Evolutionary conservation across 2,113 vertebrate genomes (phyloP), one percentile per base, ranked within the genome.

Genomic region (Nycticryphes semicollaris): DNA sequence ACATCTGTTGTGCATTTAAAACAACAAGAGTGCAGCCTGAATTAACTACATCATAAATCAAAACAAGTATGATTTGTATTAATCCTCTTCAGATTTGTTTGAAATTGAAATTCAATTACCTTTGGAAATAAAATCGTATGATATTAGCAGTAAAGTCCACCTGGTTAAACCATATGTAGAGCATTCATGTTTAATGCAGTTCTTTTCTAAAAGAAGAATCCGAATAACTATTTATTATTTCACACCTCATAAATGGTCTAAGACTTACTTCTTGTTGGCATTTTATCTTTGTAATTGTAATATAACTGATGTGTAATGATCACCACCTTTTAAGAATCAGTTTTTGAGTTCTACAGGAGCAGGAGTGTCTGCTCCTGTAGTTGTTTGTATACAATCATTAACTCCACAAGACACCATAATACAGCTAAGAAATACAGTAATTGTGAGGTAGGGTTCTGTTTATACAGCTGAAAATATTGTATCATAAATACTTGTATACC

Each of bases 1-100:
- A 90, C 90, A 92, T 92, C 92, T 95, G 90, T 30, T 93, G 66
- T 63, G 10, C 63, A 77, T 88, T 90, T 96, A 62, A n/a, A n/a
- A n/a, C 70, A 92, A 86, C 43, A 68, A 93, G 50, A 75, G n/a
- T 12, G 30, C 45, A 81, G 45, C 54, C 59, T 81, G 54, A 59
- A 84, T 67, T 84, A 86, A 86, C 84, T 77, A 62, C 23, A 45
- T 37, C 37, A 47, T 64, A 85, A 90, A 95, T 85, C 74, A 90
- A 85, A 96, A 24, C 45, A 93, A 92, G 41, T 31, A 80, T 14
- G 33, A 74, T 47, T 80, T 90, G 28, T 51, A 62, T 89, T 70
- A 93, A 84, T 77, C 13, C 24, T 80, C 63, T 70, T 80, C 53
- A 85, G 50, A 80, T 93, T 80, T 83, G 27, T 88, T 76, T 89